Base-by-base conservation (phyloP, 2,797 vertebrate species). In the Scomberomorus guttatus region DNA sequence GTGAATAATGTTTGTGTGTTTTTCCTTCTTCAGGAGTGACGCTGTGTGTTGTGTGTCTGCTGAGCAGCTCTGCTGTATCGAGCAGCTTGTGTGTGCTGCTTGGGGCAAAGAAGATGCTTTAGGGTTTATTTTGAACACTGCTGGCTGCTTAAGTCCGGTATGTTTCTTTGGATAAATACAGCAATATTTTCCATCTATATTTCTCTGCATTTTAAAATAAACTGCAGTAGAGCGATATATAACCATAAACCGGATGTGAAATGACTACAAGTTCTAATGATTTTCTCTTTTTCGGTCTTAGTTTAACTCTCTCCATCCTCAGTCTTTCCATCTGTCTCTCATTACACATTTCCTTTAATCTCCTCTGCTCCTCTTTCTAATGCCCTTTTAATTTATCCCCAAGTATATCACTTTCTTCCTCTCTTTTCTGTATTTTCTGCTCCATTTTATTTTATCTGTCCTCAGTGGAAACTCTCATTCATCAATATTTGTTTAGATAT, bases 51-150 rank as follows among this genome's bases (percentile, higher is more conserved):
- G 4, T 1, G 2, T 6, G 17, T 67, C 34, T 50, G 29, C 59
- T 52, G 63, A 42, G n/a, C n/a, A n/a, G n/a, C n/a, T 25, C 24
- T 9, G 29, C 15, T 2, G 27, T 32, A 12, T 46, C 34, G 46
- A 39, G 27, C 4, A 32, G 57, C 22, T 20, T 42, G 58, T 44
- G 27, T 73, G 15, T 61, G 29, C 27, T 29, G 27, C 27, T 29
- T 5, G 5, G 27, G 5, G 27, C 27, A 5, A 29, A 29, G 27
- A 29, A 29, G 27, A 32, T 32, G 52, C 60, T 69, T 56, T 37
- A 55, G 46, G 57, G 63, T 25, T 51, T 66, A 65, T 79, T 78
- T 39, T 64, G 7, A 72, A 77, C 34, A 9, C 54, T 13, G 57
- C 51, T 15, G 56, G 46, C 51, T 62, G 1, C 5, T 29, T 29